Evolutionary conservation across 2,888 invertebrate genomes (phyloP), one percentile per base, ranked within the genome.

Genomic region (Cheilosia urbana): DNA sequence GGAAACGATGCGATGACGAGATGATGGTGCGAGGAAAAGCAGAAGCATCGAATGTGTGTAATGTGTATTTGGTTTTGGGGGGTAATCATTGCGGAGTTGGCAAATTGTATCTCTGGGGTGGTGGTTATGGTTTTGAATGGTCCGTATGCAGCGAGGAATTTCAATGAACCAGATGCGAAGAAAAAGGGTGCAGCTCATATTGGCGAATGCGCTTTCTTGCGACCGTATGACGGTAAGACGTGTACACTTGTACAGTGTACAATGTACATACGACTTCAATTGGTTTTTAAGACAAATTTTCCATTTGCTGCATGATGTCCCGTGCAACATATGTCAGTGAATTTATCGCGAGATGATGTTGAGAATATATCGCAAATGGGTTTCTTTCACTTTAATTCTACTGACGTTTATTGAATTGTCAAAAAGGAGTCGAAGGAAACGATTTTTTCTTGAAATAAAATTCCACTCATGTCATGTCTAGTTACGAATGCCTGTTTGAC

Each of bases 51-150:
- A 40, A 51, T 17, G 17, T 40, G 40, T 27, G 40, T 40, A 15
- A 13, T 40, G 40, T 27, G 40, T 40, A 15, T n/a, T 15, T 76
- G 71, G 30, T 51, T 71, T 71, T 51, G 57, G 55, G 68, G 19
- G 60, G 40, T 6, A 27, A 24, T 42, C 19, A 6, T 62, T 21
- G 1, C n/a, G 5, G 30, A 63, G 40, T 65, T 71, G 76, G 69
- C 81, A 82, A 76, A 81, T 63, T 69, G 66, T 60, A 40, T 63
- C 37, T 21, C 19, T 45, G 60, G 73, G 58, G 65, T 65, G 79
- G 58, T 71, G 2, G 24, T 27, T 27, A 13, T 55, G 37, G 57
- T 49, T 58, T 58, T 51, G 65, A 60, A 68, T 65, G 79, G 58
- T 63, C 65, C 55, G 21, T 34, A 51, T 34, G 69, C 42, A 65